phyloP scores from a whole-genome alignment of 30 jellyfish, hydroid and myxozoan species.

The Aurelia aurita complex sp. Pacific region DNA sequence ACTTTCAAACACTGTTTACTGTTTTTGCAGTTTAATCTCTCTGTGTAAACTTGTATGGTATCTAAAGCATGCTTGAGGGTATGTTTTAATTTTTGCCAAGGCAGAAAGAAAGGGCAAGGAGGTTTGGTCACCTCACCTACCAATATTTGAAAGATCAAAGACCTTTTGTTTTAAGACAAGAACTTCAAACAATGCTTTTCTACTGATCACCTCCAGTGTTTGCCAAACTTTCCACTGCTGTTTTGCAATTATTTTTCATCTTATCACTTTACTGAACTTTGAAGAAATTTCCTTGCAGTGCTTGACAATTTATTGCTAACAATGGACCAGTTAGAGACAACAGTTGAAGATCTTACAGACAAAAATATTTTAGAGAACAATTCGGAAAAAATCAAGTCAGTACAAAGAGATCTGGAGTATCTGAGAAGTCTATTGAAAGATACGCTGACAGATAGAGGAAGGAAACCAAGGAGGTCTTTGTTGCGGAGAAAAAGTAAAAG shows the following conservation, averaged over 20 bases:
- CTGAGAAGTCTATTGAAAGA: background rate
- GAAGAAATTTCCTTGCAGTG: background rate
- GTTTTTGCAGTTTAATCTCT: no score
- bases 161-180: no score
- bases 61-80: no score
- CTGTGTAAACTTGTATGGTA: no score
- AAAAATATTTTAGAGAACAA: background rate
- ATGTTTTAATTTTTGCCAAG: no score
- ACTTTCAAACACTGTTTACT: no score
- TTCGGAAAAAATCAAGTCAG: background rate
- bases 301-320: slow-evolving; percentile 14
- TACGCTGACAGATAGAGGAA: background rate
- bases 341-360: background rate
- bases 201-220: no score
- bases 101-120: no score
- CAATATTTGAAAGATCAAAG: no score
- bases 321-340: slow-evolving; percentile 18
- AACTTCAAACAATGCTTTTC: no score
- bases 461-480: background rate
- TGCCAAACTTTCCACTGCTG: no score
- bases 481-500: background rate
- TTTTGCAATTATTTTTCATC: background rate
- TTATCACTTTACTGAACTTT: background rate
- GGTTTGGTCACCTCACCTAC: no score
- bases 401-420: background rate